Evolutionary conservation across 2,113 vertebrate genomes (phyloP), one percentile per base, ranked within the genome.

Genomic region (Poeciliopsis prolifica): DNA sequence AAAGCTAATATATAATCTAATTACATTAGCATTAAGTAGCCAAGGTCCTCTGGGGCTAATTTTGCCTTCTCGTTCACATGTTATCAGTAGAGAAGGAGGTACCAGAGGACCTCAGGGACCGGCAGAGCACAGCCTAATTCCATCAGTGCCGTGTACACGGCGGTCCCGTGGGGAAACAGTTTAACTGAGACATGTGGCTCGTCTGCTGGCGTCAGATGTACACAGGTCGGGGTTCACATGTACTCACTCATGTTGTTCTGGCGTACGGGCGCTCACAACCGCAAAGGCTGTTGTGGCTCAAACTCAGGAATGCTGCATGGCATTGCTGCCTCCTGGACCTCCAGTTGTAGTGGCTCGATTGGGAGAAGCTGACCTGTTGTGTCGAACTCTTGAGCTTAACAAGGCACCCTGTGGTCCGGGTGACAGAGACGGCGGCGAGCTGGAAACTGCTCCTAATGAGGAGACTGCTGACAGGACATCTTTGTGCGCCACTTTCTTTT

Each of bases 371-470:
- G 70, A 51, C 79, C 78, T 24, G 33, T 78, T 75, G 79, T 70
- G 78, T 44, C 30, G n/a, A 79, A 74, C 51, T 40, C 64, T 65
- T 48, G 67, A 70, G 75, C 72, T 58, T 87, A 90, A 90, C 86
- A 80, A 89, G 78, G 60, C 76, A 78, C 86, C 78, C 86, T 70
- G 68, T 60, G 74, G 86, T 80, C 81, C 66, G 71, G 84, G 76
- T 79, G 77, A 66, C 72, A 81, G 79, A 84, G 90, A 88, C 84
- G 85, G 86, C 80, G 86, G 92, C 71, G 84, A 87, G 82, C 77
- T 9, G 64, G 88, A 70, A 84, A 31, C 70, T 29, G 19, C 72
- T 48, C 11, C 84, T 91, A 93, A 92, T 91, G 89, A 93, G 86
- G 76, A 77, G 29, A 73, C 76, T 29, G n/a, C 79, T 72, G 88